Base-by-base conservation (phyloP, 1,140 invertebrate species). In the Cydia strobilella region DNA sequence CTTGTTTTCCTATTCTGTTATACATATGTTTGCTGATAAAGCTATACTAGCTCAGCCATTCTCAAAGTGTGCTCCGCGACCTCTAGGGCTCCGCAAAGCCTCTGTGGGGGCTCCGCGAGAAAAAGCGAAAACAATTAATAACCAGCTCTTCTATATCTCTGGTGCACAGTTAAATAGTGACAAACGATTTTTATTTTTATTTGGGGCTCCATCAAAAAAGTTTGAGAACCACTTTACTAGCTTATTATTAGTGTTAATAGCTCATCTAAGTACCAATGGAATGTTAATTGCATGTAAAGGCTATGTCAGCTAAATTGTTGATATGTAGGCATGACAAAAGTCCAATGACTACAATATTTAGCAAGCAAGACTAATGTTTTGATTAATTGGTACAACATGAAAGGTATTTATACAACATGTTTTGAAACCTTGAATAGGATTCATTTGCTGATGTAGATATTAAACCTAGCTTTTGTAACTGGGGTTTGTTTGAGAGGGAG, bases 311-410 rank as follows among this genome's bases (percentile, higher is more conserved):
- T 54, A 59, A 59, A 42, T 73, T 27, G 23, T 72, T 18, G 20
- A 35, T 74, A 72, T 74, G 13, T 5, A 75, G 10, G 35, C 20
- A 65, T 20, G 23, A 59, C 63, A 23, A 59, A 59, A 59, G 54
- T 59, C 54, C 54, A 59, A 59, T 10, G 10, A 10, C 7, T 23
- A 20, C 3, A 10, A 23, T 23, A 54, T n/a, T 54, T 59, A 23
- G 20, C 18, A 59, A 23, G 20, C 20, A 59, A 59, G 2, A 59
- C 7, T 59, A 23, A 59, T 59, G 54, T 59, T 23, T 23, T 20
- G 6, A 59, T 18, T 59, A 23, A 59, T 23, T 59, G 54, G 1
- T 18, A 23, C 9, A 18, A 23, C 9, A 18, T 54, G 15, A n/a
- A 54, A 54, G 45, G 15, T 48, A n/a, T 54, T 54, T 18, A 6